phyloP scores from a whole-genome alignment of 37 sponge, comb jelly and placozoan species.

The Corticium candelabrum region DNA sequence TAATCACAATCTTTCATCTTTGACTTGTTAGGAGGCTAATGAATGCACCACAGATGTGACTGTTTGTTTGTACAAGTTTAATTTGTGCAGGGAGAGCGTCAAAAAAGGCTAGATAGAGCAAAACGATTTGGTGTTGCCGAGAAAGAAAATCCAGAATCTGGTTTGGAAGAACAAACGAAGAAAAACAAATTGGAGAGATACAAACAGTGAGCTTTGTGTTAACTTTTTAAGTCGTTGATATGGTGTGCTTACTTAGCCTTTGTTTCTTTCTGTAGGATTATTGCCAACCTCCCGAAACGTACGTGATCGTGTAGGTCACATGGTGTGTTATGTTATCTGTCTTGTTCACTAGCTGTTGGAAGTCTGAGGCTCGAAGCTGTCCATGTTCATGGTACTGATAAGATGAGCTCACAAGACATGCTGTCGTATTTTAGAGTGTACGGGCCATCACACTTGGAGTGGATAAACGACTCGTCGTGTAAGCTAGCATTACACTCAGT shows the following conservation, averaged over 20 bases:
- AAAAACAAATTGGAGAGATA: slow-evolving; percentile 9
- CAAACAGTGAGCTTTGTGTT: too few species aligned
- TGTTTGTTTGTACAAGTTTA: neutral
- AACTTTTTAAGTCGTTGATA: too few species aligned
- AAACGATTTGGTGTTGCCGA: slow-evolving; percentile 17
- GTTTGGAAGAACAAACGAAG: neutral
- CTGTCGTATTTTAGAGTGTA: slow-evolving; percentile 38
- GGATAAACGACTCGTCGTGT: slow-evolving; percentile 71
- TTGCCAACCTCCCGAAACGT: neutral
- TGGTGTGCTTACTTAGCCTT: too few species aligned
- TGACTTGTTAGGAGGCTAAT: too few species aligned
- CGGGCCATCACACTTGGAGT: slow-evolving; percentile 49
- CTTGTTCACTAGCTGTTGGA: neutral
- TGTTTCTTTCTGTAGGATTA: neutral
- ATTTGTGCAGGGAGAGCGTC: neutral
- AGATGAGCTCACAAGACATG: slow-evolving; percentile 58
- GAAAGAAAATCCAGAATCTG: neutral
- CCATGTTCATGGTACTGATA: slow-evolving; percentile 53
- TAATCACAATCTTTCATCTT: too few species aligned
- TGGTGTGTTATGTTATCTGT: too few species aligned
- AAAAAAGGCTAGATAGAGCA: slow-evolving; percentile 18
- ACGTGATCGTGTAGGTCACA: too few species aligned
- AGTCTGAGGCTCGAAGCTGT: slow-evolving; percentile 42
- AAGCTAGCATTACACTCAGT: slow-evolving; percentile 22
- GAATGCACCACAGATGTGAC: neutral